Evolutionary conservation across 1,140 invertebrate genomes (phyloP), one percentile per base, ranked within the genome.

Genomic region (Nasonia giraulti): DNA sequence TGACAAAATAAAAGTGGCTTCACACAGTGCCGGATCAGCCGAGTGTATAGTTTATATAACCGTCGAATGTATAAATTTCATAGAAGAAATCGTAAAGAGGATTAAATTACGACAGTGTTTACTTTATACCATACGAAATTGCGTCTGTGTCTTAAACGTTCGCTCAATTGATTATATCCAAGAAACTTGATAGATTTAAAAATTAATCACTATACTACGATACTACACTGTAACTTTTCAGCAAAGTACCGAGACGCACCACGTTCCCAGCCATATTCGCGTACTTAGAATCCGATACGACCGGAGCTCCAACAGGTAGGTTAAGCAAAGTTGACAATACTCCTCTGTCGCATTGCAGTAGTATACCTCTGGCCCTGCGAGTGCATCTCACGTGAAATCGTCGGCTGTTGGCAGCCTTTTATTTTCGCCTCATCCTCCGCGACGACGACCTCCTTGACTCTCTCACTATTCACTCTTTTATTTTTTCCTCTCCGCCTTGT

Each of bases 221-320:
- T 10, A 10, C 40, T 44, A 44, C 40, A 44, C 10, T 10, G 40
- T 44, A 44, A 44, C 40, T 44, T 10, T 10, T 0, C 40, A 7
- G 20, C 55, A 17, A 62, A 62, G 20, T 20, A 20, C 4, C 5
- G 5, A 37, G 33, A 55, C 50, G 4, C 50, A 20, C 6, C n/a
- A 62, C 33, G 55, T 14, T 8, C 40, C 6, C 40, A 44, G 20
- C 55, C n/a, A 62, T 20, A 2, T 62, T 0, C 55, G 55, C 4
- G 14, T n/a, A 50, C 10, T 2, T n/a, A 47, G 11, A 44, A 76
- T 73, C 27, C 55, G 17, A 62, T 62, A 20, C 6, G 55, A 62
- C 55, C n/a, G 20, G 17, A n/a, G 55, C 83, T 88, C 88, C 88
- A 90, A 90, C 89, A 90, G 89, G 89, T 89, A 88, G 88, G 80